Percentiles rank a stretch among this genome's conserved stretches.
Conservation (phyloP, 1,140 invertebrate genomes). For the Cataglyphis hispanica region DNA sequence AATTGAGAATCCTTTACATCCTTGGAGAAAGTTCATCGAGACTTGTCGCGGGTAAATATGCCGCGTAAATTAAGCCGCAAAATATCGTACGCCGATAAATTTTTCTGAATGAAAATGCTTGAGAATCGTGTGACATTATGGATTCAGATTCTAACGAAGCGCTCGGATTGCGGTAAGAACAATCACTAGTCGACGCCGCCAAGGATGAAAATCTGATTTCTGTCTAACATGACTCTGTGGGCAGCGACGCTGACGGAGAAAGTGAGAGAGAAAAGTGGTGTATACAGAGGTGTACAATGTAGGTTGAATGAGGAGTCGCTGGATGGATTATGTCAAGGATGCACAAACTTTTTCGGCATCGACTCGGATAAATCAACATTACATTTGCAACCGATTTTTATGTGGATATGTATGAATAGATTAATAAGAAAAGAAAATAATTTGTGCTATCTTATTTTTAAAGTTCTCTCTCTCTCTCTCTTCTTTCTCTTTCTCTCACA, state of each 20-base stretch:
- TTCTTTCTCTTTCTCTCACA: too few species aligned
- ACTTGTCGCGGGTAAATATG: neutral
- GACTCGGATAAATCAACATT: neutral
- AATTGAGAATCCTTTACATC: slow-evolving; percentile 15
- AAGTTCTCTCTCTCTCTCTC: too few species aligned
- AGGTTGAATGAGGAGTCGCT: slow-evolving; percentile 35
- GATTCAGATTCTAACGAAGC: neutral
- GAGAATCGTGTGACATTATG: neutral
- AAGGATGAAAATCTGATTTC: slow-evolving; percentile 24
- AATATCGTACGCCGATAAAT: neutral
- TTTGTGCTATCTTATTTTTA: neutral
- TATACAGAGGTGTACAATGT: slow-evolving; percentile 36
- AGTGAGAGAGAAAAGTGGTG: slow-evolving; percentile 16
- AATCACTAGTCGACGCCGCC: slow-evolving; percentile 37
- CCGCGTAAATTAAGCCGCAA: neutral
- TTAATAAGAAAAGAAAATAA: too few species aligned
- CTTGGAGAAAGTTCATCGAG: neutral
- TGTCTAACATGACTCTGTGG: slow-evolving; percentile 18
- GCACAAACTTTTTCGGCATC: slow-evolving; percentile 54
- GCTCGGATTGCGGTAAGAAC: slow-evolving; percentile 13
- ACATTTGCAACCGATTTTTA: neutral
- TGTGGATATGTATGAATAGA: neutral
- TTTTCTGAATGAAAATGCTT: neutral
- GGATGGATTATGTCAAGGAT: slow-evolving; percentile 52
- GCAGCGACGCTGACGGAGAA: slow-evolving; percentile 28